Evolutionary conservation across 2,113 vertebrate species (phyloP).

Genomic region (Xyliphius kryptos): DNA sequence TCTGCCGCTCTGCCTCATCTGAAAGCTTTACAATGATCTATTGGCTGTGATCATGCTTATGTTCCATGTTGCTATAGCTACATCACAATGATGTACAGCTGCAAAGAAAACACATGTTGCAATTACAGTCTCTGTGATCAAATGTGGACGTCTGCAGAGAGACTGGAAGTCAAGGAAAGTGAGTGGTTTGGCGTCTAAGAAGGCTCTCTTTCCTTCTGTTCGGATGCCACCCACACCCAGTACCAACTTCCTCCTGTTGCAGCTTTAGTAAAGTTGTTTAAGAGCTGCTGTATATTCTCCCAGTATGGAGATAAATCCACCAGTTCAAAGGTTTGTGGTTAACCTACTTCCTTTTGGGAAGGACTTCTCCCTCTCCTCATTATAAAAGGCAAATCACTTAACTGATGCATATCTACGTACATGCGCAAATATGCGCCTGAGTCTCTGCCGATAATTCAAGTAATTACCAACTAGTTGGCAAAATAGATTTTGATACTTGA

Average conservation of each 20-base stretch:
- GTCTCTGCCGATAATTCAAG: conserved; percentile 30
- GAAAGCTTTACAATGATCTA: conserved; percentile 11
- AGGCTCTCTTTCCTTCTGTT: too few relatives aligned
- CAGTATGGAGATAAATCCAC: conserved; percentile 11
- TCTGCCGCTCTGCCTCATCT: not conserved
- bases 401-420: conserved; percentile 13
- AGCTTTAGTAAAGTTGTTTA: too few relatives aligned
- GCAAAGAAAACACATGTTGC: conserved; percentile 27
- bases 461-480: conserved; percentile 40
- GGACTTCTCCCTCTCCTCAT: not conserved
- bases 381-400: too few relatives aligned
- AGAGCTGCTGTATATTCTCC: conserved; percentile 1
- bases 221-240: too few relatives aligned
- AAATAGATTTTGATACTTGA: conserved; percentile 39
- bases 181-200: conserved; percentile 11
- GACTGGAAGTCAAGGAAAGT: too few relatives aligned
- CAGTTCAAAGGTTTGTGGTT: conserved; percentile 1
- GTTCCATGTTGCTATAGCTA: conserved; percentile 20
- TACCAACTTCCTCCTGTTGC: too few relatives aligned
- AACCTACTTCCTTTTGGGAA: conserved; percentile 15
- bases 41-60: conserved; percentile 9
- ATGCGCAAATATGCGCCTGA: conserved; percentile 21
- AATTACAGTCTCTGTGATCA: conserved; percentile 14
- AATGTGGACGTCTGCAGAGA: conserved; percentile 11
- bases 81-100: conserved; percentile 7